A percentile compares a stretch with the other conserved stretches of the same genome.
These are phyloP conservation scores for Seira sanloemensis DNA, from an alignment of 2,888 invertebrate genomes.

Conservation along the genomic window DNA sequence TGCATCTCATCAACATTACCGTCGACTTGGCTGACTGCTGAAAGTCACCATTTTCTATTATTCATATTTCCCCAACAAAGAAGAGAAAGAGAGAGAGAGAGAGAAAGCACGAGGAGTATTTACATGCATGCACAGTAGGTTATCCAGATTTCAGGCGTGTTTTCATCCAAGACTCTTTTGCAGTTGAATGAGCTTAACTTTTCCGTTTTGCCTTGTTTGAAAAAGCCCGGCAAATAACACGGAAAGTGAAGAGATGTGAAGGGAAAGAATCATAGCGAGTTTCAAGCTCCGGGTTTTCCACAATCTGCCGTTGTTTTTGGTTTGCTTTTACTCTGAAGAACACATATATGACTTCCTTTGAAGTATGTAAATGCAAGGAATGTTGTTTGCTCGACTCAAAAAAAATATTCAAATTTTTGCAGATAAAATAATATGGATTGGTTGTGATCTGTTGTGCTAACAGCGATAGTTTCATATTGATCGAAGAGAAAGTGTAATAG, in stretches of 20 bases:
- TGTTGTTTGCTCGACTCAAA: not conserved
- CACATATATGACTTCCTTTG: not conserved
- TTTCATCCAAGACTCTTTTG: not conserved
- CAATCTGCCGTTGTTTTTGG: not conserved
- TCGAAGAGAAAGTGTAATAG: no score
- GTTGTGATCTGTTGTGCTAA: not conserved
- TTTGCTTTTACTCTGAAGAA: not conserved
- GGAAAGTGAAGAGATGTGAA: not conserved
- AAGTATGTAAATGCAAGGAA: conserved; percentile 14
- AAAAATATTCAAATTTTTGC: conserved; percentile 9
- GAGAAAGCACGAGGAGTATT: not conserved
- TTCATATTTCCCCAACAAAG: not conserved
- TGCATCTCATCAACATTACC: not conserved
- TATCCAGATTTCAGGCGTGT: not conserved
- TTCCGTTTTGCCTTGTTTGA: not conserved
- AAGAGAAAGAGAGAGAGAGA: not conserved
- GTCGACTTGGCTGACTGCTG: not conserved
- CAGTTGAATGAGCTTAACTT: not conserved
- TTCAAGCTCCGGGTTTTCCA: not conserved
- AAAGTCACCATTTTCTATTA: conserved; percentile 4
- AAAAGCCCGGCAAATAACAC: not conserved
- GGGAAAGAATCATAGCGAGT: not conserved
- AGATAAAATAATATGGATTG: not conserved
- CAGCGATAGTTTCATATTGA: no score
- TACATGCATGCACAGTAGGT: not conserved